Base-by-base conservation (phyloP, 1,140 invertebrate species). In the Lepidurus arcticus region DNA sequence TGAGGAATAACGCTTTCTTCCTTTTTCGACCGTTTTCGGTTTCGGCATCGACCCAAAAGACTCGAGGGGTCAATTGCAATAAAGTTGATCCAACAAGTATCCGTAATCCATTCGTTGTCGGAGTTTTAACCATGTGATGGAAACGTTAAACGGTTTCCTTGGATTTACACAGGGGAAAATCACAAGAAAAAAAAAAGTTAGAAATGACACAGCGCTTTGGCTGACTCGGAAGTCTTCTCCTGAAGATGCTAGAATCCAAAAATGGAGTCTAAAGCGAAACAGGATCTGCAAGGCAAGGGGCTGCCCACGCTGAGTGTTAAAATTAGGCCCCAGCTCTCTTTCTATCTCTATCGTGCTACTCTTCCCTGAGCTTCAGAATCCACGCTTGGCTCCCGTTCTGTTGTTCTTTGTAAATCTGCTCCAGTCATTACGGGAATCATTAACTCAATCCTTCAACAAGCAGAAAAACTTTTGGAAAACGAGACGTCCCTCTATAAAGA, bases 201-300 rank as follows among this genome's bases (percentile, higher is more conserved):
- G 47, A 13, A 65, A 65, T 65, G 53, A 65, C 53, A 65, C 53
- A 65, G 53, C 53, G 16, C 21, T n/a, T 7, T 21, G 53, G 53
- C 53, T 65, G 8, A 65, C 53, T 65, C 53, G 13, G 53, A 65
- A 65, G 53, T 13, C 21, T 16, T 65, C 21, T 65, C 3, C n/a
- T 65, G 53, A 65, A 65, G 53, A 21, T 65, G 53, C 53, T 65
- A 34, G 53, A 65, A 65, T 65, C 53, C 53, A 65, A 65, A 65
- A 65, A 65, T 65, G 53, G 53, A 65, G 53, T 65, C 16, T 21
- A 4, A 13, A 65, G 53, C 53, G 13, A 21, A 65, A 65, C 53
- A 21, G 53, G 53, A 65, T 65, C 53, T 65, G 9, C 34, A 34
- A 34, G 34, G 34, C 34, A 34, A 34, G 34, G 34, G 34, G 34